These are phyloP conservation scores for Xanthorhoe designata DNA, from an alignment of 2,888 invertebrate species.

Conservation along the genomic window DNA sequence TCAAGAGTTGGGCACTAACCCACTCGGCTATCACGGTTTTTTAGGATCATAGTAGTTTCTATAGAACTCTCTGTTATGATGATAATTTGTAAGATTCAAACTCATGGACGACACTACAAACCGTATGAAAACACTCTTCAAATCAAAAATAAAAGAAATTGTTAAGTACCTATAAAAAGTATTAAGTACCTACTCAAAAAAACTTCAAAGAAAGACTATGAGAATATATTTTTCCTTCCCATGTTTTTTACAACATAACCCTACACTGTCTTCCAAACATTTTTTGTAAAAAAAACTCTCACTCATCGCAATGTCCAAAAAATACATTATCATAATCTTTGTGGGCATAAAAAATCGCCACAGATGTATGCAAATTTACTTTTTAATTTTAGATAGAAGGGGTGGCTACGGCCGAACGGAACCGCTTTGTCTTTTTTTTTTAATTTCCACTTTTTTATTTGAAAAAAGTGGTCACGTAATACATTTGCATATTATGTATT, in stretches of 20 bases:
- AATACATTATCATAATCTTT: conserved; percentile 79
- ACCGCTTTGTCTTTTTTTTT: conserved; percentile 60
- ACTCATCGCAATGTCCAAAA: conserved; percentile 74
- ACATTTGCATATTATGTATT: conserved; percentile 63
- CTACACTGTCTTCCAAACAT: conserved; percentile 47
- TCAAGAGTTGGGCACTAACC: no score
- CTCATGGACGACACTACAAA: not conserved
- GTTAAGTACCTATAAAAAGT: not conserved
- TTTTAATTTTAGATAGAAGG: conserved; percentile 59
- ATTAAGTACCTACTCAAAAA: not conserved
- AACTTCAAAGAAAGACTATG: conserved; percentile 37
- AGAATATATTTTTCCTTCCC: conserved; percentile 46
- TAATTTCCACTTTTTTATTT: conserved; percentile 51
- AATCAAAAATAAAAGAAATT: not conserved
- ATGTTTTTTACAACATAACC: conserved; percentile 44
- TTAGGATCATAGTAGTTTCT: no score
- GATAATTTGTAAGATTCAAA: not conserved
- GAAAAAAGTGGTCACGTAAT: conserved; percentile 79
- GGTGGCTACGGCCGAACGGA: conserved; percentile 63
- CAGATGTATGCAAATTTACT: conserved; percentile 74
- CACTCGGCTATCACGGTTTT: no score
- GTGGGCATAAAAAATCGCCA: conserved; percentile 76
- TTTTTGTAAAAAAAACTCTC: conserved; percentile 64
- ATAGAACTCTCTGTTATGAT: not conserved
- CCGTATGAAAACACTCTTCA: not conserved